Evolutionary conservation across 2,797 vertebrate genomes (phyloP), one percentile per base, ranked within the genome.

Genomic region (Hypotaenidia okinawae): DNA sequence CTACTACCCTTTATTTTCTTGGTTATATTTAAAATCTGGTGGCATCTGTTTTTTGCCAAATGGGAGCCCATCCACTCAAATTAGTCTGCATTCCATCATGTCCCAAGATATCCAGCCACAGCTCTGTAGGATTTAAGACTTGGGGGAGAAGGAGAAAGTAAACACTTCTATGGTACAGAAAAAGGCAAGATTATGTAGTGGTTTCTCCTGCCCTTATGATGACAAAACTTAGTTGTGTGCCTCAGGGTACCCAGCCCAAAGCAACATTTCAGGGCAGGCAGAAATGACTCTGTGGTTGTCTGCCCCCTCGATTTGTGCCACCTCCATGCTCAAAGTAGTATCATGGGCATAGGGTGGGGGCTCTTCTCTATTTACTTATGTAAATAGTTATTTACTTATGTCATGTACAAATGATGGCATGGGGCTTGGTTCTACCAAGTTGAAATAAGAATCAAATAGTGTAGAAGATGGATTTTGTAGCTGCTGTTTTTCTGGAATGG

Each of bases 381-480:
- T 15, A 37, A 37, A 37, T 37, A 37, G 35, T 37, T 37, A 37
- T 37, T 37, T 37, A 37, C 35, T 37, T 37, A 37, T 37, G 35
- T 57, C 2, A 2, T 4, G 3, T 67, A 18, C 10, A 27, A 80
- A 39, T 1, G 2, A 16, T 37, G 12, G 6, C 3, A 11, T 7
- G 9, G 16, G 25, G 2, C 23, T 62, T 59, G 51, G 25, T n/a
- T 57, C 61, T 83, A 5, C 11, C 2, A 13, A 66, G 16, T 5
- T 47, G 30, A 86, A 88, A n/a, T 10, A 39, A 10, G 3, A 61
- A 77, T 41, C 13, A 67, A 55, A 64, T 58, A 41, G 32, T 4
- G 10, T 35, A 63, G 61, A 77, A 74, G 41, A 32, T 2, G 4
- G 2, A 1, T 24, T 73, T 86, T 67, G 6, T 74, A 47, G 24